Conservation (phyloP, 2,797 vertebrate species). For the Anableps anableps region DNA sequence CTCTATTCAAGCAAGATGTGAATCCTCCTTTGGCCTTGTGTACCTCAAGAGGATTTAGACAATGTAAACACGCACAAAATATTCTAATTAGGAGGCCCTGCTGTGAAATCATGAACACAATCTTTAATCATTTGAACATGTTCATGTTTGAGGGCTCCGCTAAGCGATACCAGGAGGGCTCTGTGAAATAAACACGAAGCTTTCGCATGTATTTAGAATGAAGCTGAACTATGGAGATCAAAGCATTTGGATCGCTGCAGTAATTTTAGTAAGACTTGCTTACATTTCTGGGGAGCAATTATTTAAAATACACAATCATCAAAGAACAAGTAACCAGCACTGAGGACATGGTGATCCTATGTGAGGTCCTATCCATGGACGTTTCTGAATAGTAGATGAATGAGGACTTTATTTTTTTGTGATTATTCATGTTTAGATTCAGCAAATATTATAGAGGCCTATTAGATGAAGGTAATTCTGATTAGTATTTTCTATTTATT, state of each 20-base stretch:
- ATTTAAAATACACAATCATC: slow-evolving; percentile 1
- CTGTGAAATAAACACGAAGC: slow-evolving; percentile 51
- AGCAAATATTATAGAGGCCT: not conserved
- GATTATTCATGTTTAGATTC: not conserved
- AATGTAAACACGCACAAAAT: slow-evolving; percentile 1
- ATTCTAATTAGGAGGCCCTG: slow-evolving; percentile 46
- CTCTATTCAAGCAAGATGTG: not conserved
- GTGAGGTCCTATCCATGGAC: not conserved
- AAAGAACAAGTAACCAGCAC: not conserved
- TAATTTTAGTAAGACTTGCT: slow-evolving; percentile 30
- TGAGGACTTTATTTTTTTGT: not conserved
- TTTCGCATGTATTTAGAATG: slow-evolving; percentile 37
- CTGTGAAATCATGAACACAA: slow-evolving; percentile 35
- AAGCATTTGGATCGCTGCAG: slow-evolving; percentile 16
- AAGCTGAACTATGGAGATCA: slow-evolving; percentile 34
- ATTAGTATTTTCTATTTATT: not conserved
- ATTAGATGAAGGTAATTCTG: not conserved
- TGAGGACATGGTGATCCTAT: not conserved
- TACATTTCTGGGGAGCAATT: slow-evolving; percentile 40
- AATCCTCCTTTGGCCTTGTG: slow-evolving; percentile 1
- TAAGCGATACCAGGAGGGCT: slow-evolving; percentile 31
- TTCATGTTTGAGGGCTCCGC: slow-evolving; percentile 22
- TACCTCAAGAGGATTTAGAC: slow-evolving; percentile 45
- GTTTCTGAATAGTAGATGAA: not conserved
- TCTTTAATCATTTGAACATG: slow-evolving; percentile 59